Evolutionary conservation across 2,888 invertebrate genomes (phyloP).

Genomic region (Drosophila robusta): DNA sequence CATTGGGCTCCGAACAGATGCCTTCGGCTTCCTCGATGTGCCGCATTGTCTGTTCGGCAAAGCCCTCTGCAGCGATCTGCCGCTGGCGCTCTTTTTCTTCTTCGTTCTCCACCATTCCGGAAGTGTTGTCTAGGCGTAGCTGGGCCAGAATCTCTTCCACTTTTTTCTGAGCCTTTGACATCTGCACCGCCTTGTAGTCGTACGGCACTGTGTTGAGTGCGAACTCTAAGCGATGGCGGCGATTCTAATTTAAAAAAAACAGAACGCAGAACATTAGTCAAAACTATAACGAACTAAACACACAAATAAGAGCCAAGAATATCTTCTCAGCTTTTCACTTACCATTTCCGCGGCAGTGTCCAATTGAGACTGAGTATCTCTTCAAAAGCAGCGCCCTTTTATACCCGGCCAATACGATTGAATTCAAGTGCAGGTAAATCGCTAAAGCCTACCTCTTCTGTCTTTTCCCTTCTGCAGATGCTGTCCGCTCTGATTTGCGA

Average conservation of each 20-base stretch:
- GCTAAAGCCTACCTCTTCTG: not conserved
- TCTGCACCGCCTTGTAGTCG: constrained; percentile 24
- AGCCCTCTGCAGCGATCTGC: constrained; percentile 36
- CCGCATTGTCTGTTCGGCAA: constrained; percentile 63
- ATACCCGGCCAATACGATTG: constrained; percentile 29
- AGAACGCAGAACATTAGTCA: not conserved
- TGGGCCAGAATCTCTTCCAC: constrained; percentile 60
- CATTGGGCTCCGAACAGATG: constrained; percentile 4
- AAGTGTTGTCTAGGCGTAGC: constrained; percentile 37
- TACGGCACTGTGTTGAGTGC: constrained; percentile 64
- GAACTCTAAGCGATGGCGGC: constrained; percentile 65
- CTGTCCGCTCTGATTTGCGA: not conserved
- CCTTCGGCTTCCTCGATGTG: constrained; percentile 54
- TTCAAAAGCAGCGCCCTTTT: constrained; percentile 36
- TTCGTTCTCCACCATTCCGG: constrained; percentile 44
- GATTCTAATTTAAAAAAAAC: constrained; percentile 41
- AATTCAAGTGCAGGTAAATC: constrained; percentile 36
- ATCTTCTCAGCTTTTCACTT: constrained; percentile 14
- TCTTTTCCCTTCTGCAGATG: constrained; percentile 53
- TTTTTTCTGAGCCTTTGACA: constrained; percentile 45
- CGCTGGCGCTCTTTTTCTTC: constrained; percentile 30
- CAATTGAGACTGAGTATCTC: constrained; percentile 49
- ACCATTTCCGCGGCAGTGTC: constrained; percentile 54
- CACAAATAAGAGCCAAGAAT: too few species aligned
- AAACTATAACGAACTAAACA: too few species aligned